Percentiles rank a stretch among this genome's conserved stretches.
Conservation (phyloP, 1,140 invertebrate species). For the Babylonia areolata region DNA sequence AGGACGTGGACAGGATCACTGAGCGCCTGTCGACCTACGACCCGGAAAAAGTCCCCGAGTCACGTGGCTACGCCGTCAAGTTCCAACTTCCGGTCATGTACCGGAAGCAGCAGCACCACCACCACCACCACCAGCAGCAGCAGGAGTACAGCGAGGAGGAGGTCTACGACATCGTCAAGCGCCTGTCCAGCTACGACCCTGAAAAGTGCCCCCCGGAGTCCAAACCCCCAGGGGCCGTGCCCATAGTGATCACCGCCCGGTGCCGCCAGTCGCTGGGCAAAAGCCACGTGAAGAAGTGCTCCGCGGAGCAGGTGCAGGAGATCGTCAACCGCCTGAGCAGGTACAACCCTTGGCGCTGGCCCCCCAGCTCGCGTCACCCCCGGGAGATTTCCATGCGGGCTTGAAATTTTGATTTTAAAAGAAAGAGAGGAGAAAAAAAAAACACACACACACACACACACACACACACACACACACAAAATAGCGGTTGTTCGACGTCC, state of each 20-base stretch:
- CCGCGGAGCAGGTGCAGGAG: conserved; percentile 47
- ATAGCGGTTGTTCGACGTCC: no score
- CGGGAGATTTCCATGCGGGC: conserved; percentile 31
- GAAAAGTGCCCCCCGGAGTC: conserved; percentile 30
- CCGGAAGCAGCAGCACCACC: conserved; percentile 49
- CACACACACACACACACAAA: no score
- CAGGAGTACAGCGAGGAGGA: conserved; percentile 47
- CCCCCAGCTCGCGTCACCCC: conserved; percentile 43
- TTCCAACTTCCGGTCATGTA: conserved; percentile 34
- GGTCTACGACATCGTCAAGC: conserved; percentile 50
- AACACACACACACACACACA: no score
- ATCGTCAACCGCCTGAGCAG: conserved; percentile 51
- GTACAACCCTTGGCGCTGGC: conserved; percentile 43
- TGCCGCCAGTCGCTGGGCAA: conserved; percentile 8
- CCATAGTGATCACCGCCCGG: background rate
- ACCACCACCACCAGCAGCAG: no score
- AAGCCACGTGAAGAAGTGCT: conserved; percentile 52
- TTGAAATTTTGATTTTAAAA: background rate
- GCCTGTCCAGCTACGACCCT: conserved; percentile 38
- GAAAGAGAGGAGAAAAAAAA: no score
- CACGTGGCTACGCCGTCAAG: conserved; percentile 40
- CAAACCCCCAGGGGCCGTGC: conserved; percentile 16
- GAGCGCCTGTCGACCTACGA: conserved; percentile 54
- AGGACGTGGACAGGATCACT: conserved; percentile 49
- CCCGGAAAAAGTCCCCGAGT: conserved; percentile 55